Base-by-base conservation (phyloP, 2,797 vertebrate genomes). In the Sebastes umbrosus region DNA sequence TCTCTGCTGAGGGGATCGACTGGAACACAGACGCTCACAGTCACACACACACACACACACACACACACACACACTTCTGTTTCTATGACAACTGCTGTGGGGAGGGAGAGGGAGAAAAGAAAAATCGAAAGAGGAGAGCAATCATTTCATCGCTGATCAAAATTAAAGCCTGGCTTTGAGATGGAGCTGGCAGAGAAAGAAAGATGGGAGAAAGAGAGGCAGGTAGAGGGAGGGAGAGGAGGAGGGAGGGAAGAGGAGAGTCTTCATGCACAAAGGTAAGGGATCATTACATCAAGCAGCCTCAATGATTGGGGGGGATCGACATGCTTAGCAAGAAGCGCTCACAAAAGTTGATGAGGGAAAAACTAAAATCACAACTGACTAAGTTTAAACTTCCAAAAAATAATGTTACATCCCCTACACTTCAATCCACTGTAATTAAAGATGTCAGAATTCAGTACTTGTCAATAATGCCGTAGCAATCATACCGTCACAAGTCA, bases 51-150 rank as follows among this genome's bases (percentile, higher is more conserved):
- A 67, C 73, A 32, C 73, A 71, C 73, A 32, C 78, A 64, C 43
- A 67, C 24, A 46, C 50, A 36, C 65, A 86, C 83, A 85, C 81
- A 88, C 27, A 34, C 65, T 90, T 94, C 95, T 87, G 96, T 98
- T 96, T 96, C 95, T 95, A 97, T 97, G 95, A 95, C 94, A 97
- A 98, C 97, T 88, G 90, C 92, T 86, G 90, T 82, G 55, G 74
- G 87, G 86, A 81, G 82, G 69, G 87, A 74, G 77, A 80, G 66
- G 77, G 64, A 59, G 83, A 74, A 77, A 84, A 89, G 87, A 92
- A 90, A 92, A 93, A 94, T 89, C 72, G 87, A 93, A 90, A 86
- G 82, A 91, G 86, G 91, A 91, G 89, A 87, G 89, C 87, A 93
- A 96, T 95, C 94, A 96, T 94, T 96, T 95, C 93, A 94, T 90